Conservation (phyloP, 2,113 vertebrate genomes). For the Anser brachyrhynchus region DNA sequence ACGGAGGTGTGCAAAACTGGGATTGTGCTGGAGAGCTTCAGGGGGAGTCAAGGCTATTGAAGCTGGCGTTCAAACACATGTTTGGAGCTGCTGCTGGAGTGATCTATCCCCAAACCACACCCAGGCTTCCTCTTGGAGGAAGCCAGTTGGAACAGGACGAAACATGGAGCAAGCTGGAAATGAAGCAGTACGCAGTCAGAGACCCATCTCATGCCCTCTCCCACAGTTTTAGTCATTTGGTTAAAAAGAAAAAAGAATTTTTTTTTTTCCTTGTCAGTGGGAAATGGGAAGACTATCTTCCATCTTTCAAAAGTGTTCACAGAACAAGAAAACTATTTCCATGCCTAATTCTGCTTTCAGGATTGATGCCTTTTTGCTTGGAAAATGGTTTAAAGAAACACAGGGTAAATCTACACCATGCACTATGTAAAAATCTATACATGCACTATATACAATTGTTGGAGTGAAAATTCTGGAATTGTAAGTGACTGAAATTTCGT, state of each 20-base stretch:
- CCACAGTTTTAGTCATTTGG: neutral
- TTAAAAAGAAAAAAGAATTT: neutral
- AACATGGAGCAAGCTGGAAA: neutral
- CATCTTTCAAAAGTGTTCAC: neutral
- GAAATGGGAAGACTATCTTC: neutral
- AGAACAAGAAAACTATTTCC: neutral
- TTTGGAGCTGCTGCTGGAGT: neutral
- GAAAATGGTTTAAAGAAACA: neutral
- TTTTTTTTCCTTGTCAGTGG: neutral
- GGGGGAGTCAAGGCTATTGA: neutral
- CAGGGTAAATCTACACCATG: neutral
- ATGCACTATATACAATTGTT: neutral
- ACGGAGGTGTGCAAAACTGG: neutral
- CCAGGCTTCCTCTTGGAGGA: neutral
- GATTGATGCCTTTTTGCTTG: neutral
- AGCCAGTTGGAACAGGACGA: neutral
- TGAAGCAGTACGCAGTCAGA: neutral
- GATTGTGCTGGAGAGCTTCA: neutral
- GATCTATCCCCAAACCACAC: slow-evolving; percentile 24
- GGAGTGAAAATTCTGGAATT: neutral
- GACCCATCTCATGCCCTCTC: rapidly evolving
- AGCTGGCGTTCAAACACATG: neutral
- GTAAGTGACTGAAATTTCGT: neutral
- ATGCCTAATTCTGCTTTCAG: neutral
- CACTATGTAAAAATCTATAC: neutral